Evolutionary conservation across 2,888 invertebrate genomes (phyloP).

Genomic region (Yponomeuta plumbellus): DNA sequence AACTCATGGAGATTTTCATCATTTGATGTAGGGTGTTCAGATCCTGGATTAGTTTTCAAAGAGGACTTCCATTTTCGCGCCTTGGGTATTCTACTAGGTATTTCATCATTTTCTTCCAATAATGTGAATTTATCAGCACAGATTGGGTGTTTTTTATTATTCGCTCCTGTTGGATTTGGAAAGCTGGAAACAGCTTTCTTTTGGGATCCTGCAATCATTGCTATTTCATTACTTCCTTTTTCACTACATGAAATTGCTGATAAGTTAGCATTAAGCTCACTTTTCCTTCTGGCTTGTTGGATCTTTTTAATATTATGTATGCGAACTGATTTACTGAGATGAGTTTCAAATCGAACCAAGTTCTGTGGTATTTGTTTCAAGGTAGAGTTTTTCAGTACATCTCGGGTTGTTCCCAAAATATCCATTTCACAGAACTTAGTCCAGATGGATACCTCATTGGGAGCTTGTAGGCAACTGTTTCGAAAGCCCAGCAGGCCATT

Average conservation of each 20-base stretch:
- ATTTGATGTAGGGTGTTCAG: conserved; percentile 53
- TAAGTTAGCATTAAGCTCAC: not conserved
- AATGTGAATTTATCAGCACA: not conserved
- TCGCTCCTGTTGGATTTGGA: not conserved
- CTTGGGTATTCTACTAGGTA: conserved; percentile 37
- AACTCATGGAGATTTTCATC: conserved; percentile 81
- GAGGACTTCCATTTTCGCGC: conserved; percentile 69
- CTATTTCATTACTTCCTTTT: not conserved
- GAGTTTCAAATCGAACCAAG: conserved; percentile 87
- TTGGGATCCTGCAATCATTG: not conserved
- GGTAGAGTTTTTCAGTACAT: conserved; percentile 39
- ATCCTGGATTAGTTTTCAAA: no score
- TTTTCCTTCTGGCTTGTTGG: not conserved
- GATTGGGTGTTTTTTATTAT: not conserved
- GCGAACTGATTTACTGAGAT: conserved; percentile 87
- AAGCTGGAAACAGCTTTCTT: not conserved
- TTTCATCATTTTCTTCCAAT: conserved; percentile 64
- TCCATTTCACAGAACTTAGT: conserved; percentile 95
- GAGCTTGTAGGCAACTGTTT: conserved; percentile 86
- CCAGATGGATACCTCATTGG: conserved; percentile 91
- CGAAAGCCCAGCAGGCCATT: conserved; percentile 85
- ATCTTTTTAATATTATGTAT: conserved; percentile 91
- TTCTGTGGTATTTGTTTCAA: conserved; percentile 77
- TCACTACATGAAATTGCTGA: not conserved
- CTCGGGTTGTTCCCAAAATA: conserved; percentile 77